Evolutionary conservation across 2,888 invertebrate species (phyloP).

Genomic region (Margaritifera margaritifera): DNA sequence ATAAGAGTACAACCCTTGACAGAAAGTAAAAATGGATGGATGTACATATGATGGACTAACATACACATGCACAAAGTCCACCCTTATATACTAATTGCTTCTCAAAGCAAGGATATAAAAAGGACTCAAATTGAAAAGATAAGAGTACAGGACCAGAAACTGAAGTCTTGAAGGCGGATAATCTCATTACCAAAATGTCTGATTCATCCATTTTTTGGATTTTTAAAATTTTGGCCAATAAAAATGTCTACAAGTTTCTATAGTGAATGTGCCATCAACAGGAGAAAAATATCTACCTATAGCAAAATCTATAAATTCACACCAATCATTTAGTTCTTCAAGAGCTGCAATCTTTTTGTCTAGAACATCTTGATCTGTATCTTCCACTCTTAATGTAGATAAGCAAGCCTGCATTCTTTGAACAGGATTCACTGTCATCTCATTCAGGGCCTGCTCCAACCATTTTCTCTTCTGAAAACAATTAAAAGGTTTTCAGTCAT

Average conservation of each 20-base stretch:
- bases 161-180: background rate
- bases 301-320: conserved; percentile 86
- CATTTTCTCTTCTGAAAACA: conserved; percentile 80
- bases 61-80: too few relatives aligned
- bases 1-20: too few relatives aligned
- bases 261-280: too few relatives aligned
- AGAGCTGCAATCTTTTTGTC: conserved; percentile 79
- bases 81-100: too few relatives aligned
- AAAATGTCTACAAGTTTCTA: background rate
- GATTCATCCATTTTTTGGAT: background rate
- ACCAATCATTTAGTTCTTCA: conserved; percentile 80
- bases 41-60: too few relatives aligned
- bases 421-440: conserved; percentile 82
- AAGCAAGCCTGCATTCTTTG: conserved; percentile 80
- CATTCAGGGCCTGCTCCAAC: conserved; percentile 81
- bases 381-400: conserved; percentile 75
- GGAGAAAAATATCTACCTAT: conserved; percentile 77
- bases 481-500: conserved; percentile 9
- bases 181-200: background rate
- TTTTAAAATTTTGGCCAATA: background rate
- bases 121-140: too few relatives aligned
- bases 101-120: too few relatives aligned
- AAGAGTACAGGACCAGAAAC: background rate
- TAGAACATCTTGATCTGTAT: conserved; percentile 76
- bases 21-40: too few relatives aligned